Evolutionary conservation across 64 coral and sea anemone species (phyloP).

Genomic region (Anthopleura sola): DNA sequence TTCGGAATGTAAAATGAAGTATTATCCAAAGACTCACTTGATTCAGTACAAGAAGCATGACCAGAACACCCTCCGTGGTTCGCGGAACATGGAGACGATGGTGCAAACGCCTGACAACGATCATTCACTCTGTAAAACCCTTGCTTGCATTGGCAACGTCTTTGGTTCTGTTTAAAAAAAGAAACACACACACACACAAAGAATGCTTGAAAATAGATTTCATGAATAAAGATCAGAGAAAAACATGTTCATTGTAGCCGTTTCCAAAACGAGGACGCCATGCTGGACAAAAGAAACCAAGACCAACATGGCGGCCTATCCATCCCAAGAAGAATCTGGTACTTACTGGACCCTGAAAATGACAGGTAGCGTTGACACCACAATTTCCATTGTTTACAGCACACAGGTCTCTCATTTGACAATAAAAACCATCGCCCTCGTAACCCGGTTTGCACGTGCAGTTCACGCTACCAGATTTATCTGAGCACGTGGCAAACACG

Average conservation of each 20-base stretch:
- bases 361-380: conserved; percentile 49
- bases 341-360: conserved; percentile 73
- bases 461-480: conserved; percentile 31
- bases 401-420: conserved; percentile 73
- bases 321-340: background rate
- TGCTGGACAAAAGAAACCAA: background rate
- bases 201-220: background rate
- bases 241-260: too few relatives aligned
- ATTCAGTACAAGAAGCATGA: conserved; percentile 43
- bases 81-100: conserved; percentile 52
- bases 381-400: conserved; percentile 59
- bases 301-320: background rate
- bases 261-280: too few relatives aligned
- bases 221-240: too few relatives aligned
- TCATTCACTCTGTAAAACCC: conserved; percentile 55
- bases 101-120: conserved; percentile 34
- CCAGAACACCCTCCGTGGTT: conserved; percentile 75
- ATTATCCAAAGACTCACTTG: conserved; percentile 20
- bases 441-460: conserved; percentile 70
- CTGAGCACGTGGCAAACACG: conserved; percentile 57
- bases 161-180: conserved; percentile 25
- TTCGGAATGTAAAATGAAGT: too few relatives aligned
- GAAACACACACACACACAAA: too few relatives aligned
- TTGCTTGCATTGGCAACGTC: conserved; percentile 49
- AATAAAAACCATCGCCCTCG: conserved; percentile 77